These are phyloP conservation scores for Allolobophora icterica DNA, from an alignment of 2,888 invertebrate genomes.

Conservation along the genomic window DNA sequence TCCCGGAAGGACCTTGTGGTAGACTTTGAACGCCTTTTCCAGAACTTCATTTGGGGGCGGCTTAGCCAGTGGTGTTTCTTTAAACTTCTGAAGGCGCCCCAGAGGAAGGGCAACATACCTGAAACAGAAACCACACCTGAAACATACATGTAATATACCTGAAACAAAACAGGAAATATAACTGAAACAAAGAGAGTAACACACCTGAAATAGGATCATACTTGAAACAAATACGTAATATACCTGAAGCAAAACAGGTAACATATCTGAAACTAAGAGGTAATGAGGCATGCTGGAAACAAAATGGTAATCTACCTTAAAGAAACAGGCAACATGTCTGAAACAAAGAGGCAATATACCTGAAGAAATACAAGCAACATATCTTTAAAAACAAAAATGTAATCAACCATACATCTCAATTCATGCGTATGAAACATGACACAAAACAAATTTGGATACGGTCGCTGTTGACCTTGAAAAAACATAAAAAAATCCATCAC, in stretches of 20 bases:
- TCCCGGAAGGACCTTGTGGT: slow-evolving; percentile 40
- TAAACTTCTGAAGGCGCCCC: slow-evolving; percentile 40
- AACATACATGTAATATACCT: background rate
- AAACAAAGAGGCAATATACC: background rate
- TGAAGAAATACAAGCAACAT: background rate
- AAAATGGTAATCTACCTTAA: too few relatives aligned
- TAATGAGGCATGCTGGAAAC: background rate
- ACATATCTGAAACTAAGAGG: background rate
- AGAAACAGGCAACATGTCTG: background rate
- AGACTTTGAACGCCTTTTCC: slow-evolving; percentile 75
- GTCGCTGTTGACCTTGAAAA: background rate
- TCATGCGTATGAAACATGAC: background rate
- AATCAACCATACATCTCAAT: background rate
- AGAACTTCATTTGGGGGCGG: slow-evolving; percentile 77
- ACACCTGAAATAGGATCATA: too few relatives aligned
- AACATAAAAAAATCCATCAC: slow-evolving; percentile 2
- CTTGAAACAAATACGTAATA: too few relatives aligned
- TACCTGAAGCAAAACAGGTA: background rate
- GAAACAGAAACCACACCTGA: background rate
- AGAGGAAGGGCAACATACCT: slow-evolving; percentile 41
- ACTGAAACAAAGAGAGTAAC: background rate
- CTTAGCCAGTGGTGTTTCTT: slow-evolving; percentile 63
- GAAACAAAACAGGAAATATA: background rate
- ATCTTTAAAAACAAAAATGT: background rate
- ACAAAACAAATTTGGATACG: background rate